Evolutionary conservation across 1,140 invertebrate species (phyloP), one percentile per base, ranked within the genome.

Genomic region (Ylistrum balloti): DNA sequence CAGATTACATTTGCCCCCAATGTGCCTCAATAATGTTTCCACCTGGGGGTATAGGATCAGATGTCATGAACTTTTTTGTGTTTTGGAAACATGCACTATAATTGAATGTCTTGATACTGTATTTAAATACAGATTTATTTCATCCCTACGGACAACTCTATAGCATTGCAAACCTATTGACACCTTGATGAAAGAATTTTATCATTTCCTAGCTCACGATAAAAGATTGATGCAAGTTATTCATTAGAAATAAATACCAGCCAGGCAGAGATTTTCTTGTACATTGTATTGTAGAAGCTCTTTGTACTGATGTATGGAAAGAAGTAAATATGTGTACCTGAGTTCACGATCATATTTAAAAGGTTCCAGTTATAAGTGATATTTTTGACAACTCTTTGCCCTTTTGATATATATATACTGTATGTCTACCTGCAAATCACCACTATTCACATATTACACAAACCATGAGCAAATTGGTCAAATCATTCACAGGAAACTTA

Each of bases 81-180:
- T 74, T 74, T 74, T 74, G 56, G 9, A 28, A 74, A 74, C 56
- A 22, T 28, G 2, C 22, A 28, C n/a, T 74, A 74, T 28, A 74
- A n/a, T n/a, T n/a, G n/a, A n/a, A n/a, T n/a, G n/a, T n/a, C n/a
- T 74, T 28, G 56, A 74, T 74, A 74, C 56, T 74, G 56, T 74
- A 74, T 74, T 74, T 74, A 74, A 74, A 74, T 74, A 74, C 9
- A n/a, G 22, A 74, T 74, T 74, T 74, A 74, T 74, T 74, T 28
- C 56, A 74, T 74, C 1, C 56, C 22, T 28, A 28, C n/a, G 5
- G 56, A 74, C 56, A 74, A 5, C 56, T 74, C 56, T 28, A 74
- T 28, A 74, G 5, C 17, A 17, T n/a, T 28, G 56, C 56, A 74
- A 74, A 74, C 56, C 28, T 5, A 74, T 74, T 45, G n/a, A 74